Base-by-base conservation (phyloP, 2,797 vertebrate species). In the Neoniphon sammara region DNA sequence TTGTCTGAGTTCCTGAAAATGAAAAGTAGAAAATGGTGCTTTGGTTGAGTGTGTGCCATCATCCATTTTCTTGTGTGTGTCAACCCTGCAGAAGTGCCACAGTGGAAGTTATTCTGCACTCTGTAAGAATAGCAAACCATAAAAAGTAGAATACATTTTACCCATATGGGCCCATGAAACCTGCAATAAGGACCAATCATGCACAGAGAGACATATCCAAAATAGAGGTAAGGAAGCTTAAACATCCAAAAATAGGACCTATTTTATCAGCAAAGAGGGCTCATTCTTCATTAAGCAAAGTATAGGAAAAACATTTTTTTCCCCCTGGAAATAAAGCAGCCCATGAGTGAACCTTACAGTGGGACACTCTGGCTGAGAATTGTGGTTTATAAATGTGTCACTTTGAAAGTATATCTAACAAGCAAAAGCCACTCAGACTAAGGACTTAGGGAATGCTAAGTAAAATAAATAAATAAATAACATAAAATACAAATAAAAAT, bases 341-440 rank as follows among this genome's bases (percentile, higher is more conserved):
- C 31, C 64, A 73, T 75, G 66, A 82, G 61, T 78, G 75, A 76
- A 81, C 23, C 39, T 27, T 52, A 49, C 53, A n/a, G 39, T 66
- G 36, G 70, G 64, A 69, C 73, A 72, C 27, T 65, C 56, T 76
- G 65, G 62, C 52, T 61, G 30, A 67, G 73, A 73, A 78, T 74
- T 67, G 78, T 87, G 68, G 65, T 89, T 88, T 87, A 85, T 85
- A 70, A 81, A 83, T 87, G 62, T 44, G 59, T 81, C 55, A 70
- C 68, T 85, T 90, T 81, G 60, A 85, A 73, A 84, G 70, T 30
- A 52, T 81, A 70, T 87, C 77, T 84, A 70, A 84, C 78, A 75
- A 86, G 64, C 30, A 54, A 72, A 86, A 83, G 73, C 61, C 56
- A 64, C 71, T 82, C 30, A 55, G 58, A 78, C 69, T 34, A 31